Conservation (phyloP, 2,888 invertebrate species). For the Prenolepis imparis region DNA sequence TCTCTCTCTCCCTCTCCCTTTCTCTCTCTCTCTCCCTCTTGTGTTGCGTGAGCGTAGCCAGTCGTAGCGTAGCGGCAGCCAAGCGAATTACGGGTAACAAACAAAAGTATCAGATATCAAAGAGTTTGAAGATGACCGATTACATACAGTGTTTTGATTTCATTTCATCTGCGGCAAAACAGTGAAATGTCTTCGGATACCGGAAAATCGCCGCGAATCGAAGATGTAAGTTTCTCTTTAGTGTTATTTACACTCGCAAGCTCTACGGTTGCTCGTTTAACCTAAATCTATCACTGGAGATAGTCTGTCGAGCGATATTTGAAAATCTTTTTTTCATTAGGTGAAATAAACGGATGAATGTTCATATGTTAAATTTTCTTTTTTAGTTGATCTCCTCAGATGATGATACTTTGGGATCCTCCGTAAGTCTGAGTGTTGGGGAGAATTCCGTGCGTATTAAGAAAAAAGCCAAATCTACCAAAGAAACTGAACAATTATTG, state of each 20-base stretch:
- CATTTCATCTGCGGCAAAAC: constrained; percentile 36
- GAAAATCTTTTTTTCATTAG: neutral
- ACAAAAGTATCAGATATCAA: constrained; percentile 78
- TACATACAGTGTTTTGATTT: constrained; percentile 34
- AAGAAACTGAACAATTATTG: constrained; percentile 37
- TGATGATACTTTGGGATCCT: constrained; percentile 80
- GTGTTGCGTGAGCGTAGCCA: neutral
- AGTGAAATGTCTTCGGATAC: constrained; percentile 71
- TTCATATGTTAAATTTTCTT: constrained; percentile 3
- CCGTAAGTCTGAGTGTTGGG: constrained; percentile 80
- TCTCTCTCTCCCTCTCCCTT: too few species aligned
- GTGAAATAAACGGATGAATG: neutral
- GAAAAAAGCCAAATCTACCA: constrained; percentile 74
- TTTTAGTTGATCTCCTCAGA: constrained; percentile 67
- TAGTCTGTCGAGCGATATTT: neutral
- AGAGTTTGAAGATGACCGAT: constrained; percentile 70
- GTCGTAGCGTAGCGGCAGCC: constrained; percentile 57
- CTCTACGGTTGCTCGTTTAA: constrained; percentile 44
- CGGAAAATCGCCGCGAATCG: constrained; percentile 66
- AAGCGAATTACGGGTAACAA: constrained; percentile 68
- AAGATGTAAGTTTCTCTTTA: constrained; percentile 74
- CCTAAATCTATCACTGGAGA: constrained; percentile 53
- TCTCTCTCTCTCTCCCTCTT: too few species aligned
- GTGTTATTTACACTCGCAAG: neutral
- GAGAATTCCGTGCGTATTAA: constrained; percentile 81